Base-by-base conservation (phyloP, 2,797 vertebrate genomes). In the Pipistrellus kuhlii region DNA sequence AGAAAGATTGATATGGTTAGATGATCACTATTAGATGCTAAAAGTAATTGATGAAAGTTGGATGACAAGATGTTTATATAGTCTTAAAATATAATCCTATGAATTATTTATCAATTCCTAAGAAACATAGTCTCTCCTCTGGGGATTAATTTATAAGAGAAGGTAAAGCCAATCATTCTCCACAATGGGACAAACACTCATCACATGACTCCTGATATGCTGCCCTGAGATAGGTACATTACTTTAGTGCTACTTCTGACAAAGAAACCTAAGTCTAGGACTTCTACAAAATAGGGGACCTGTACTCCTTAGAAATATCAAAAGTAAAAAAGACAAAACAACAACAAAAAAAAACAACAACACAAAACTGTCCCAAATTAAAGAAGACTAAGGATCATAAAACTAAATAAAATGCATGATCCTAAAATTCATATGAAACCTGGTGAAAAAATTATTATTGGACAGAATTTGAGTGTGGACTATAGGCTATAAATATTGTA, bases 11-110 rank as follows among this genome's bases (percentile, higher is more conserved):
- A 21, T 68, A 1, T 68, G 18, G 32, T 51, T 90, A 72, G 18
- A 57, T 66, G 64, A 59, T 55, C 3, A 82, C 48, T 41, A 9
- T 35, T 68, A 85, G 7, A 83, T 51, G 5, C 25, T 88, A 76
- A 85, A 92, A 94, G 20, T 76, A 90, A 51, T n/a, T 66, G 53
- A 35, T 51, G 9, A 91, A 93, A 27, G 4, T 48, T 85, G 62
- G 9, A 5, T 91, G 21, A 94, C 35, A 72, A 51, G 15, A 76
- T 55, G 64, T 46, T 44, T 62, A 90, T 7, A 35, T 32, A 62
- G 27, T 12, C 11, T 68, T 30, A 62, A 88, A 46, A 46, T 94
- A 53, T 57, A 30, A 59, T 15, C 1, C 2, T 6, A 72, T 5
- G 55, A 73, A 27, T 68, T 80, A 75, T 2, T 55, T 44, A 25